Conservation (phyloP, 2,888 invertebrate genomes). For the Drosophila emarginata region DNA sequence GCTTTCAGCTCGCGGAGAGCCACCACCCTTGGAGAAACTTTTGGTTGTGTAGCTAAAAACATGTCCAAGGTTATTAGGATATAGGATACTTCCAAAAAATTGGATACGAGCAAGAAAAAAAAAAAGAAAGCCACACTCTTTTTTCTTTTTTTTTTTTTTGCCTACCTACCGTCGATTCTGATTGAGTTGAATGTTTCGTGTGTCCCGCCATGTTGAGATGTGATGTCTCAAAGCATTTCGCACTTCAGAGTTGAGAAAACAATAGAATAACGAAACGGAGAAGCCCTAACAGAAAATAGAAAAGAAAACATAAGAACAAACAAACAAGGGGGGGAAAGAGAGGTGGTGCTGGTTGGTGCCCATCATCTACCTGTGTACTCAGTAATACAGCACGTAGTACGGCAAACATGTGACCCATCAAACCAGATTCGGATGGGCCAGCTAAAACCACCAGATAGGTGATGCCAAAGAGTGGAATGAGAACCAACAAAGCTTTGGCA, state of each 20-base stretch:
- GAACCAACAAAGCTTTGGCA: constrained; percentile 93
- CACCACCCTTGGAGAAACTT: constrained; percentile 88
- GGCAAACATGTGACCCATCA: constrained; percentile 89
- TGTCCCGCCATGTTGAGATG: constrained; percentile 81
- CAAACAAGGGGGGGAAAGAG: background rate
- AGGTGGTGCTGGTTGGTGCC: background rate
- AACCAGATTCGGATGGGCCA: constrained; percentile 88
- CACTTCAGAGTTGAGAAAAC: constrained; percentile 96
- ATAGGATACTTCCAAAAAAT: background rate
- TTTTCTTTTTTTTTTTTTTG: background rate
- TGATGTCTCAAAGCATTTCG: constrained; percentile 92
- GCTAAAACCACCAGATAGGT: constrained; percentile 94
- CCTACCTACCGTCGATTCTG: constrained; percentile 79
- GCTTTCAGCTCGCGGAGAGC: constrained; percentile 92
- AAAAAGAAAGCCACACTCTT: too few relatives aligned
- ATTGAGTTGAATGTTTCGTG: constrained; percentile 80
- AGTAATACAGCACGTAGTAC: constrained; percentile 91
- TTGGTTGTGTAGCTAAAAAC: constrained; percentile 80
- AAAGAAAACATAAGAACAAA: background rate
- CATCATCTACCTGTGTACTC: constrained; percentile 91
- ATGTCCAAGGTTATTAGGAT: constrained; percentile 16
- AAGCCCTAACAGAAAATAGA: constrained; percentile 87
- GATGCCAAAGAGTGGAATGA: constrained; percentile 96
- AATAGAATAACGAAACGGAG: constrained; percentile 94
- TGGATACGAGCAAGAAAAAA: constrained; percentile 1